Base-by-base conservation (phyloP, 2,888 invertebrate genomes). In the Drosophila sordidapex region DNA sequence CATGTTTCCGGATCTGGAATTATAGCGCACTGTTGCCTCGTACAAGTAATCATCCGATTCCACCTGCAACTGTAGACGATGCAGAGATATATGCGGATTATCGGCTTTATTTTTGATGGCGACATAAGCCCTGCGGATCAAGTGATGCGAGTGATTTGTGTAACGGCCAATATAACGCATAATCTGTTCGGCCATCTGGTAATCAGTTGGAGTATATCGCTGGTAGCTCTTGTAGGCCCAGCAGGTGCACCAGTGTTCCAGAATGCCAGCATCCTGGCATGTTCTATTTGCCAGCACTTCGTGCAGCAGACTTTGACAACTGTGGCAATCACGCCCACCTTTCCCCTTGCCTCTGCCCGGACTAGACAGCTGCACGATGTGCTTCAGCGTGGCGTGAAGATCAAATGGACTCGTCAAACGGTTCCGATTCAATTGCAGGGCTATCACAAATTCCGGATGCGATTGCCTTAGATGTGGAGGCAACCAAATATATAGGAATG, bases 331-430 rank as follows among this genome's bases (percentile, higher is more conserved):
- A 61, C 91, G 87, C 2, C 46, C 57, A 2, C 29, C 43, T 2
- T 31, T 31, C 0, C 1, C 25, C 3, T 7, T 3, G 5, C 2
- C 7, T 2, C 15, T 2, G 21, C 15, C 7, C 36, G 51, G 40
- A 1, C n/a, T 43, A 2, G 52, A 29, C 61, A 95, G 94, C 0
- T 90, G 90, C 27, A 95, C 89, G 46, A 96, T 92, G 75, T 96
- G 95, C 40, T 95, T 92, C 1, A 97, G 90, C 0, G 96, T 97
- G 89, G 95, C 94, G 87, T 96, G 95, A 5, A 97, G 84, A 90
- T 97, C 97, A 83, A 95, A 97, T 0, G 97, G 96, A 15, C 95
- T 96, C 0, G 95, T 95, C 48, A 97, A 91, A 59, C 95, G 94
- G 70, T 95, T 94, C 36, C 94, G 94, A 89, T 97, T 97, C 0